A percentile compares a stretch with the other conserved stretches of the same genome.
These are phyloP conservation scores for Archips xylosteana DNA, from an alignment of 2,888 invertebrate species.

Conservation along the genomic window DNA sequence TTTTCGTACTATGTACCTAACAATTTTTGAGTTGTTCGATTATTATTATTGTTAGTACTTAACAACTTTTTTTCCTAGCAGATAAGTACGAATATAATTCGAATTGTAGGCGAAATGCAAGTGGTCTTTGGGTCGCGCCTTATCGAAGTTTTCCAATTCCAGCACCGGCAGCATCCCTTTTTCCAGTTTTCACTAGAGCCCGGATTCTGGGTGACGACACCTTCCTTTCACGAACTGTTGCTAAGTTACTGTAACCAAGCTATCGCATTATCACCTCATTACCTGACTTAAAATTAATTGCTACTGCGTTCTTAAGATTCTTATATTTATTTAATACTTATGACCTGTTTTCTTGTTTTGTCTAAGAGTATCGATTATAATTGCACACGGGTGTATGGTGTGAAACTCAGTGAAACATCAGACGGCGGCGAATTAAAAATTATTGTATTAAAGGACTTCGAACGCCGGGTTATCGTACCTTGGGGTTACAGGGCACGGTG, in stretches of 20 bases:
- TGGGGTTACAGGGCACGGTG: constrained; percentile 60
- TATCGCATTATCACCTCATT: not conserved
- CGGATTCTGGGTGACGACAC: not conserved
- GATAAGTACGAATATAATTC: too few species aligned
- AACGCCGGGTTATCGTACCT: constrained; percentile 59
- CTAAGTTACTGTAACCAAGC: not conserved
- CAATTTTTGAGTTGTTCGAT: too few species aligned
- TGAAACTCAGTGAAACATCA: not conserved
- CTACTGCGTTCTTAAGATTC: not conserved
- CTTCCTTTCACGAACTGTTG: not conserved
- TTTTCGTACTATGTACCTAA: too few species aligned
- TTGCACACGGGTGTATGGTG: constrained; percentile 1
- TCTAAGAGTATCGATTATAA: constrained; percentile 23
- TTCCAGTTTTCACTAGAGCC: not conserved
- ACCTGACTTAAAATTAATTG: constrained; percentile 16
- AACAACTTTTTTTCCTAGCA: too few species aligned
- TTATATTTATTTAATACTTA: not conserved
- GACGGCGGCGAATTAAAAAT: constrained; percentile 37
- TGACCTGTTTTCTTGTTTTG: constrained; percentile 21
- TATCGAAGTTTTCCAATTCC: too few species aligned
- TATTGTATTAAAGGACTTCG: constrained; percentile 64
- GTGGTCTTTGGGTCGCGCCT: too few species aligned
- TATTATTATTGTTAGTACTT: too few species aligned
- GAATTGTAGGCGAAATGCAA: too few species aligned
- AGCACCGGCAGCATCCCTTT: not conserved